A percentile compares a stretch with the other conserved stretches of the same genome.
Evolutionary conservation across 1,140 invertebrate genomes (phyloP).

Genomic region (Heliconius hermathena): DNA sequence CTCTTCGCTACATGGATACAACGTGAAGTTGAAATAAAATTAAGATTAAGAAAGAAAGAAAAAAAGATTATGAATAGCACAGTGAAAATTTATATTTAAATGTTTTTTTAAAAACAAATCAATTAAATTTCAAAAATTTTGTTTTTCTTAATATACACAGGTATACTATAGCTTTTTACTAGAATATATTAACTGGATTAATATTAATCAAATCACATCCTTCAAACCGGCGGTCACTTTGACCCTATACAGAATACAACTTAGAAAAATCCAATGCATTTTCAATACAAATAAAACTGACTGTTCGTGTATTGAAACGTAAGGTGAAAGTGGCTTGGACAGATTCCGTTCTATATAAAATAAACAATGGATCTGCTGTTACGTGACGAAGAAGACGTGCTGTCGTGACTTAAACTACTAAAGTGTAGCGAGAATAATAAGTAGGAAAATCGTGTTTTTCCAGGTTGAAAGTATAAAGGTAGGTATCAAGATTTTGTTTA

Average conservation of each 20-base stretch:
- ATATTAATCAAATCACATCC: background rate
- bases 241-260: background rate
- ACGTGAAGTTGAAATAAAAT: no score
- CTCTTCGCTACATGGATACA: no score
- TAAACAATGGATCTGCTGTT: constrained; percentile 19
- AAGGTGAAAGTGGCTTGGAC: constrained; percentile 10
- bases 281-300: background rate
- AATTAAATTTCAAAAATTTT: no score
- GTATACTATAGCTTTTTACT: no score
- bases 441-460: constrained; percentile 4
- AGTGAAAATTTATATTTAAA: no score
- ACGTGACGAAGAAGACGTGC: constrained; percentile 21
- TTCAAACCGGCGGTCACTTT: background rate
- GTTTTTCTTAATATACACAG: no score
- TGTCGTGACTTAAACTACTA: constrained; percentile 15
- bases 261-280: background rate
- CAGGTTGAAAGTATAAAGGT: background rate
- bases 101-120: no score
- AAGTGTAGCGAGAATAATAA: constrained; percentile 21
- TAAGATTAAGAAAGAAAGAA: no score
- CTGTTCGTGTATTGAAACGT: background rate
- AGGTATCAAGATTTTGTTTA: background rate
- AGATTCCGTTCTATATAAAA: background rate
- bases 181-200: no score
- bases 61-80: no score